Base-by-base conservation (phyloP, 2,888 invertebrate genomes). In the Eupithecia pulchellata region DNA sequence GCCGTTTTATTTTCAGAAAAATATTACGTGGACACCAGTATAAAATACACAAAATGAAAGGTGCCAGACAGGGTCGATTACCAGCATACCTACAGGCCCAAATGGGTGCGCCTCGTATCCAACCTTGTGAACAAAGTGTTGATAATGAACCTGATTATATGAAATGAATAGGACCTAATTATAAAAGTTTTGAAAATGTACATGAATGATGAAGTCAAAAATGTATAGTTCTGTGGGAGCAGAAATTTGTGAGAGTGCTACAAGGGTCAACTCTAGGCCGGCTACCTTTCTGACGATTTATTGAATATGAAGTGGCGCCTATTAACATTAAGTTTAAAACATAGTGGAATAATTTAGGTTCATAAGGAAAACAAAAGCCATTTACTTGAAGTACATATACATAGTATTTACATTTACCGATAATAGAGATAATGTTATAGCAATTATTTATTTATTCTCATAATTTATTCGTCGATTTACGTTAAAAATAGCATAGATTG, bases 41-140 rank as follows among this genome's bases (percentile, higher is more conserved):
- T 84, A 94, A 93, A 76, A 88, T 93, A 66, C 93, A 93, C 77
- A 93, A 93, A 79, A 88, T 94, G 39, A 92, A 91, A 84, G 87
- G 90, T 0, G 92, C 91, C 67, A 82, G 90, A 69, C 89, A 89
- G 62, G 93, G 93, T 1, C 86, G 93, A 2, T 69, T 92, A 4
- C 93, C 93, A 0, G 85, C 92, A 0, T 94, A 94, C 73, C 80
- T 94, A 68, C 90, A 90, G 76, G 90, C 86, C 70, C 90, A 90
- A 80, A 76, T 79, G 62, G 83, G 80, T 13, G 52, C 52, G 25
- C 52, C 52, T 52, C 25, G 11, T 13, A 20, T 25, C 3, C 82
- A 81, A 20, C 77, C 81, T 60, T 81, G 81, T 42, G 81, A 82
- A 20, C 82, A 78, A 66, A 71, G 39, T 36, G 42, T 27, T 66